These are phyloP conservation scores for Todus mexicanus DNA, from an alignment of 2,797 vertebrate genomes.

Conservation along the genomic window DNA sequence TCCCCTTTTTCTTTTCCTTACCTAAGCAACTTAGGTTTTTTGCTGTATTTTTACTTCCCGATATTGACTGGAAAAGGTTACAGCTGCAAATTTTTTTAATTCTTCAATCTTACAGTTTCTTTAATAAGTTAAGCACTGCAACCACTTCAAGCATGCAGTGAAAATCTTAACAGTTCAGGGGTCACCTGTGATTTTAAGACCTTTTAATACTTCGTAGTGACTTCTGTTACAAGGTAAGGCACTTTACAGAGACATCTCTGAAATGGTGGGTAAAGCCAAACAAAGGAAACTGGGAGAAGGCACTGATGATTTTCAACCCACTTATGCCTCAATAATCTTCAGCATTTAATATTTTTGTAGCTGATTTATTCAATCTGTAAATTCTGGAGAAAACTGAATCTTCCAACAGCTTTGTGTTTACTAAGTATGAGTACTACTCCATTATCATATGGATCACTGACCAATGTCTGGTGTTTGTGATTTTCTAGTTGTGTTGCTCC, in stretches of 20 bases:
- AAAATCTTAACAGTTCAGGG: not conserved
- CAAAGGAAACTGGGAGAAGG: not conserved
- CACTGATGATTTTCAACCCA: fast-evolving
- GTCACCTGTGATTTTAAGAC: not conserved
- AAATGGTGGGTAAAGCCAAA: not conserved
- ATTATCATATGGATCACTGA: conserved; percentile 50
- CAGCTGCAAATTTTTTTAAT: not conserved
- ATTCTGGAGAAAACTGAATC: conserved; percentile 2
- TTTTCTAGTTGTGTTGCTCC: conserved; percentile 58
- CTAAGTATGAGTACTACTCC: not conserved
- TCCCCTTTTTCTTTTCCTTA: not conserved
- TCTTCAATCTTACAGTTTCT: not conserved
- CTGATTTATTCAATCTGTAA: conserved; percentile 7
- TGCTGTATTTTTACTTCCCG: not conserved
- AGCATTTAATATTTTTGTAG: not conserved
- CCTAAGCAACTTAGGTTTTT: not conserved
- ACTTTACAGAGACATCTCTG: not conserved
- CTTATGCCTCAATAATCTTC: not conserved
- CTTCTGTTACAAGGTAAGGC: not conserved
- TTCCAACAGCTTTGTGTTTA: conserved; percentile 40
- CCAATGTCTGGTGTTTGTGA: conserved; percentile 52
- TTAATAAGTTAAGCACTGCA: not conserved
- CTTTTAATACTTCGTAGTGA: not conserved
- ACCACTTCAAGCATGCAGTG: not conserved
- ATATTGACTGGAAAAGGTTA: not conserved